These are phyloP conservation scores for Pammene fasciana DNA, from an alignment of 2,888 invertebrate genomes.

Conservation along the genomic window DNA sequence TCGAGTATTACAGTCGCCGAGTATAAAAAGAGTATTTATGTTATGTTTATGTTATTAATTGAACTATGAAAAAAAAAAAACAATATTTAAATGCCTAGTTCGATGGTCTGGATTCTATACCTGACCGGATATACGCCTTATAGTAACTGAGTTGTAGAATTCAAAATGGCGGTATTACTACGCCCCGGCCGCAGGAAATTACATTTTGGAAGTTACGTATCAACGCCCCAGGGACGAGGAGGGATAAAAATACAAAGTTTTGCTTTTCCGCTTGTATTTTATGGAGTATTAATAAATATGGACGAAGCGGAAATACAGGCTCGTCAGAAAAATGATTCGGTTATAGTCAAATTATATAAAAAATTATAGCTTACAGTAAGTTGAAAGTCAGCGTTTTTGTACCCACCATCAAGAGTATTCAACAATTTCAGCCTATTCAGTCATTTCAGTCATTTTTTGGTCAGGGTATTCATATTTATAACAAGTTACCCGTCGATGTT, in stretches of 20 bases:
- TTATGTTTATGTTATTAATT: no score
- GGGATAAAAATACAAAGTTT: conserved; percentile 27
- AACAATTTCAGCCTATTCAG: no score
- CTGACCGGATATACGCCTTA: neutral
- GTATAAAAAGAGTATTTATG: no score
- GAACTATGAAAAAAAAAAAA: no score
- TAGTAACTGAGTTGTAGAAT: conserved; percentile 19
- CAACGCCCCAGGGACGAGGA: conserved; percentile 29
- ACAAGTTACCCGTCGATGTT: no score
- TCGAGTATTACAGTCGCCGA: no score
- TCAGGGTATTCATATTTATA: no score
- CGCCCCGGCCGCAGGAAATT: conserved; percentile 42
- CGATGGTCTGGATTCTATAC: neutral
- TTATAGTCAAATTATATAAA: neutral
- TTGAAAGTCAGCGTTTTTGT: no score
- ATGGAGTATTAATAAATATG: conserved; percentile 7
- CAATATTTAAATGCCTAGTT: no score
- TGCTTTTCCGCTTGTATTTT: conserved; percentile 6
- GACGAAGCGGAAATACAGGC: neutral
- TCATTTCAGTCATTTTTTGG: no score
- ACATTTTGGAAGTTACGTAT: conserved; percentile 44
- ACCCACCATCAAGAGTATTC: no score
- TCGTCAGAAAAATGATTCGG: neutral
- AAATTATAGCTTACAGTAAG: no score
- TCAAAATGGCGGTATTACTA: conserved; percentile 23